Percentiles rank a stretch among this genome's conserved stretches.
Evolutionary conservation across 2,113 vertebrate genomes (phyloP).

Genomic region (Arizona elegans): DNA sequence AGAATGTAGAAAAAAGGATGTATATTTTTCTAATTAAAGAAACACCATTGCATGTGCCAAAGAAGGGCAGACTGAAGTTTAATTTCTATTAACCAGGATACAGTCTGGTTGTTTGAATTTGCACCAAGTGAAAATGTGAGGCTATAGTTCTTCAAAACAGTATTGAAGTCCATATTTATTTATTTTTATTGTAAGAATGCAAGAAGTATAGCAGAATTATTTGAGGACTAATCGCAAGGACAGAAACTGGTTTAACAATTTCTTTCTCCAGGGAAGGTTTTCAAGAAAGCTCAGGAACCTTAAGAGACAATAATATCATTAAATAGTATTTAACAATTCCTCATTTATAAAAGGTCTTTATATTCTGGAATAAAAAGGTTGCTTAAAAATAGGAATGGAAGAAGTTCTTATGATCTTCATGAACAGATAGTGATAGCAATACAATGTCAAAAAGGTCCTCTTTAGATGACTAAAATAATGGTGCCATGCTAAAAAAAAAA

Average conservation of each 20-base stretch:
- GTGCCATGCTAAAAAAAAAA: neutral
- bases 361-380: neutral
- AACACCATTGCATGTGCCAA: neutral
- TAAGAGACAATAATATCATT: neutral
- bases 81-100: neutral
- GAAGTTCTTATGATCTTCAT: neutral
- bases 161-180: neutral
- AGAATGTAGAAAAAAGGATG: neutral
- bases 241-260: neutral
- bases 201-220: neutral
- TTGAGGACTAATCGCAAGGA: neutral
- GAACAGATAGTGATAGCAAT: neutral
- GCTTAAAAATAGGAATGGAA: neutral
- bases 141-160: neutral
- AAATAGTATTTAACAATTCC: neutral
- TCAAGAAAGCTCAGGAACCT: neutral
- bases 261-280: neutral
- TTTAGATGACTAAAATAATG: neutral
- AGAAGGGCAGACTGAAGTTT: neutral
- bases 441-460: neutral
- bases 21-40: neutral
- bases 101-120: neutral
- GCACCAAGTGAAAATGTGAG: neutral
- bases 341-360: neutral
- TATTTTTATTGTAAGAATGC: neutral